Evolutionary conservation across 2,113 vertebrate species (phyloP).

Genomic region (Mormoops blainvillei): DNA sequence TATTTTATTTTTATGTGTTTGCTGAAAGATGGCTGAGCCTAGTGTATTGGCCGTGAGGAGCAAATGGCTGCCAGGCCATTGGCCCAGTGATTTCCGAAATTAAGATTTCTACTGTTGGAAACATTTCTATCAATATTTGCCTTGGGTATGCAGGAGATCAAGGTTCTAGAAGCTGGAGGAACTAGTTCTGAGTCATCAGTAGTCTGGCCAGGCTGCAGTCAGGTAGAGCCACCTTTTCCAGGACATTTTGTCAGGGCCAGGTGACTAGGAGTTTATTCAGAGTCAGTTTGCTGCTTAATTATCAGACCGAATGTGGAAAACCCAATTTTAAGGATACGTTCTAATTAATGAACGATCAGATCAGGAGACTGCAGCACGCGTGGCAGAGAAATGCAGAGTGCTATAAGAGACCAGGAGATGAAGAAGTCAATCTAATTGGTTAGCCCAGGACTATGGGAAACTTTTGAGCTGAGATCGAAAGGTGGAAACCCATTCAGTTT

Average conservation of each 20-base stretch:
- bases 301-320: neutral
- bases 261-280: neutral
- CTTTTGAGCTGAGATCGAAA: neutral
- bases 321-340: neutral
- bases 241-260: neutral
- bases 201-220: neutral
- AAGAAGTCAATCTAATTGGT: neutral
- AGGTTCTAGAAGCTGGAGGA: neutral
- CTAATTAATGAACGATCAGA: neutral
- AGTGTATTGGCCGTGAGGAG: neutral
- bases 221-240: neutral
- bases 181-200: neutral
- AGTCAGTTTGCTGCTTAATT: neutral
- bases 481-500: too few species aligned
- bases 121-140: neutral
- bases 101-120: neutral
- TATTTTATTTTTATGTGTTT: neutral
- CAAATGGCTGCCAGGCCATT: neutral
- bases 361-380: neutral
- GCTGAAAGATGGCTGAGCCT: neutral
- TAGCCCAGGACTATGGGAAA: neutral
- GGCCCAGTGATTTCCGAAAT: neutral
- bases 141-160: rapidly evolving
- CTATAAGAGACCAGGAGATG: neutral
- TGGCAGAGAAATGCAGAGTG: neutral